Evolutionary conservation across 1,140 invertebrate genomes (phyloP), one percentile per base, ranked within the genome.

Genomic region (Drosophila kikkawai): DNA sequence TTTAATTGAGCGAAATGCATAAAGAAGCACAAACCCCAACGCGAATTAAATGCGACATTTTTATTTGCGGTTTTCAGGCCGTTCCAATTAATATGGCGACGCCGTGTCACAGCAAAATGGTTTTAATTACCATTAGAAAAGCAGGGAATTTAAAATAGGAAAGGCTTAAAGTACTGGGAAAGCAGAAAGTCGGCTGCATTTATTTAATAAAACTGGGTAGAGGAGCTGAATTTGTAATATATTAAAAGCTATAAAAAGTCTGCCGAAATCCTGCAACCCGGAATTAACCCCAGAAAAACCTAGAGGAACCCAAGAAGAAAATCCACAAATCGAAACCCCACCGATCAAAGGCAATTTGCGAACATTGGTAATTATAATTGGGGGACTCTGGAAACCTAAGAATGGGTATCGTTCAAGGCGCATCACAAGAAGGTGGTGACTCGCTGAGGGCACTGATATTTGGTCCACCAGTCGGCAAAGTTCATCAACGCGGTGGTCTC

Each of bases 1-100:
- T 84, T 87, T 84, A 88, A 87, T 90, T 88, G 85, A 84, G 74
- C 68, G 80, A 66, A 84, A 71, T 84, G 73, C 85, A 87, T 75
- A 80, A 57, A 65, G 36, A 63, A 17, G n/a, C 64, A n/a, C 55
- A 32, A 11, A 53, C 63, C 19, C 41, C 37, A 42, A n/a, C 48
- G 48, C 65, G 68, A 84, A 80, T 80, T 80, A 78, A 77, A 53
- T 59, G 56, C 39, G 42, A 66, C 74, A 80, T 74, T 84, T 70
- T 75, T 61, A 61, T 57, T 58, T 53, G 48, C 61, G 36, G 61
- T 42, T 59, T 26, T 44, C 13, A 34, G 63, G 2, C 32, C 67
- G 7, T 26, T 48, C 11, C 12, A 73, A 51, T 70, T 47, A 42
- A 67, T 55, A 57, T 86, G 58, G 82, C 82, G 69, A 75, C 79